These are phyloP conservation scores for Tetramorium alpestre DNA, from an alignment of 1,140 invertebrate species.

Conservation along the genomic window DNA sequence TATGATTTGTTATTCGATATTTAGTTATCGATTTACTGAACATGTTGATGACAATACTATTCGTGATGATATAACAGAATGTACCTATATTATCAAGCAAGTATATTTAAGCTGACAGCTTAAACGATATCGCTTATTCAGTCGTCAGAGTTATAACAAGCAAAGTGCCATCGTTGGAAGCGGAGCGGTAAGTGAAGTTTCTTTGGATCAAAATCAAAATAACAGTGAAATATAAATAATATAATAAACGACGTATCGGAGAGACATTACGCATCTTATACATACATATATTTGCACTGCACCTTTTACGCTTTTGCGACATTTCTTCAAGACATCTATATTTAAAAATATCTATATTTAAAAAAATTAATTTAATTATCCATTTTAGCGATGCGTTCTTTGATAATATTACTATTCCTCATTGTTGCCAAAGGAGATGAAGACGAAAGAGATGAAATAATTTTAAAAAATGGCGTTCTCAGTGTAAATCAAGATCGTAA, in stretches of 20 bases:
- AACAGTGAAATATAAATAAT: not conserved
- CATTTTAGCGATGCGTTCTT: slow-evolving; percentile 23
- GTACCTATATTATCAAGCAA: not conserved
- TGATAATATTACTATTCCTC: not conserved
- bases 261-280: not conserved
- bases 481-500: too few relatives aligned
- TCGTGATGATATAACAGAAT: not conserved
- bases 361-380: too few relatives aligned
- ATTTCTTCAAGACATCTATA: too few relatives aligned
- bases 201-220: not conserved
- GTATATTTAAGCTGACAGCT: slow-evolving; percentile 22
- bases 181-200: slow-evolving; percentile 7
- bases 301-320: too few relatives aligned
- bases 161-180: slow-evolving; percentile 8
- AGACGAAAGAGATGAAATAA: too few relatives aligned
- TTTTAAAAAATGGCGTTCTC: too few relatives aligned
- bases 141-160: not conserved
- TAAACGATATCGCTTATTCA: not conserved
- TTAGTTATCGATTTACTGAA: not conserved
- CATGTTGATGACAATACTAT: not conserved
- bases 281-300: too few relatives aligned
- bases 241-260: not conserved
- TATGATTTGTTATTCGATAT: not conserved
- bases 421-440: too few relatives aligned
- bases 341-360: too few relatives aligned